Conservation (phyloP, 2,797 vertebrate genomes). For the Xiphophorus birchmanni region DNA sequence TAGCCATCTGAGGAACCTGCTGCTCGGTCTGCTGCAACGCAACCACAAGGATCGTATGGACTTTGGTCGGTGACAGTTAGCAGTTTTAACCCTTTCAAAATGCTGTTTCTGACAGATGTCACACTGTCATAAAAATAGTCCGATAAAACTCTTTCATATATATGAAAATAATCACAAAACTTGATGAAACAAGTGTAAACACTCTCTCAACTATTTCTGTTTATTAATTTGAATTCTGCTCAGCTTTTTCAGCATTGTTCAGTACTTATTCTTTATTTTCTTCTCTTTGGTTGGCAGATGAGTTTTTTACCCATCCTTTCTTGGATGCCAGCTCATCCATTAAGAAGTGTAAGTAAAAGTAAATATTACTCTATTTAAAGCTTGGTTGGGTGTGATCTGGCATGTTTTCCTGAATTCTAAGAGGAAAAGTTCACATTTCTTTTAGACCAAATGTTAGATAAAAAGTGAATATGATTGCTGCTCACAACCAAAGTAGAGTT, state of each 20-base stretch:
- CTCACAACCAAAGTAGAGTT: not conserved
- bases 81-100: not conserved
- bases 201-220: not conserved
- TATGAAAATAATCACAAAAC: not conserved
- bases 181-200: not conserved
- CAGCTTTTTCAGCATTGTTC: not conserved
- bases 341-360: slow-evolving; percentile 90
- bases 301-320: slow-evolving; percentile 95
- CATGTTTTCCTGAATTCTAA: not conserved
- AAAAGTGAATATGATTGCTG: not conserved
- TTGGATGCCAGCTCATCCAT: slow-evolving; percentile 91
- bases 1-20: slow-evolving; percentile 88
- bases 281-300: slow-evolving; percentile 77
- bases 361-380: not conserved
- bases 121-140: not conserved
- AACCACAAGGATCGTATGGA: slow-evolving; percentile 96
- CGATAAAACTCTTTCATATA: not conserved
- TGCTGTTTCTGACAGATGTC: too few relatives aligned
- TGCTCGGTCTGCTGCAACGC: slow-evolving; percentile 91
- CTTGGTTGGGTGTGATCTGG: not conserved
- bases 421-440: not conserved
- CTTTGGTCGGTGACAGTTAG: slow-evolving; percentile 83
- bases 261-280: not conserved
- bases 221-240: not conserved
- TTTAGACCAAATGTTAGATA: not conserved